Evolutionary conservation across 2,888 invertebrate genomes (phyloP).

Genomic region (Athalia circularis): DNA sequence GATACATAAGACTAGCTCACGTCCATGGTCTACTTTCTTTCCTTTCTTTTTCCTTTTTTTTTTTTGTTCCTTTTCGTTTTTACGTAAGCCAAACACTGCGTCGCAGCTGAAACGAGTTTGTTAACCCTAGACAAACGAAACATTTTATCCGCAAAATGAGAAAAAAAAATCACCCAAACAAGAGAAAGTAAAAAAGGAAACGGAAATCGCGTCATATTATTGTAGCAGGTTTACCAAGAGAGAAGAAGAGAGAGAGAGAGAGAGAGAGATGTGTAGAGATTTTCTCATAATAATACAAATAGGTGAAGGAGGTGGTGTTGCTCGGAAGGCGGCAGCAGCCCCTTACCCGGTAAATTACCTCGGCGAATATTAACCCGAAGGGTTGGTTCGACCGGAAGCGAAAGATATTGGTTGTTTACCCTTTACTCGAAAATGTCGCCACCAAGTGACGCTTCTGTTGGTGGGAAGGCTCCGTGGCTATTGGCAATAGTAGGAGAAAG

Average conservation of each 20-base stretch:
- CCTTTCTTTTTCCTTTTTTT: too few species aligned
- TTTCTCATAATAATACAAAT: not conserved
- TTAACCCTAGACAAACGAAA: too few species aligned
- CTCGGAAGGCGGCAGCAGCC: not conserved
- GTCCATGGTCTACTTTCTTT: too few species aligned
- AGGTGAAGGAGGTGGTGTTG: not conserved
- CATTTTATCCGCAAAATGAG: too few species aligned
- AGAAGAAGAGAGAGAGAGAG: not conserved
- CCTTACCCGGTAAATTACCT: constrained; percentile 26
- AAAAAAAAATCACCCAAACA: too few species aligned
- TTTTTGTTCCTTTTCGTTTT: too few species aligned
- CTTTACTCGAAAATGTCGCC: constrained; percentile 40
- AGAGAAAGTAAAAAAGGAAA: not conserved
- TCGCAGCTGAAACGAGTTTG: too few species aligned
- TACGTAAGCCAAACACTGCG: too few species aligned
- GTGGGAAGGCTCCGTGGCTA: not conserved
- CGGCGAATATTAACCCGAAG: constrained; percentile 8
- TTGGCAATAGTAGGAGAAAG: constrained; percentile 31
- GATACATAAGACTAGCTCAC: too few species aligned
- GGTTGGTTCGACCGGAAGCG: constrained; percentile 32
- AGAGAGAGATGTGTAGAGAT: not conserved
- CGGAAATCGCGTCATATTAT: constrained; percentile 23
- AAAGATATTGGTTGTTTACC: constrained; percentile 39
- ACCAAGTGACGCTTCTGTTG: constrained; percentile 33
- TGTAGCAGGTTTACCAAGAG: constrained; percentile 21